A percentile compares a stretch with the other conserved stretches of the same genome.
Conservation (phyloP, 1,140 invertebrate species). For the Zophobas morio region DNA sequence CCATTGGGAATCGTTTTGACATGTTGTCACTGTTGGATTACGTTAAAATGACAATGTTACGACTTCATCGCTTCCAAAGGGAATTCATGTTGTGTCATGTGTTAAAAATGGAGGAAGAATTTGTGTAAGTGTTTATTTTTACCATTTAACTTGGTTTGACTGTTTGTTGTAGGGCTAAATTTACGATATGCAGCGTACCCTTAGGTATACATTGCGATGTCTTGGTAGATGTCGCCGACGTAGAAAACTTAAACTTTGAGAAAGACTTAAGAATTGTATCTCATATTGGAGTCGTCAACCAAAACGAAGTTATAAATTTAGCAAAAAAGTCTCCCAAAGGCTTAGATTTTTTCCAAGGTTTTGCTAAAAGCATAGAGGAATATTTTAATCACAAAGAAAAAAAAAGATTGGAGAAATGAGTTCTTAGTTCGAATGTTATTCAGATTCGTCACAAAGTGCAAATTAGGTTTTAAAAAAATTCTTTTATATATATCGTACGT, state of each 20-base stretch:
- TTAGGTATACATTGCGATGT: background rate
- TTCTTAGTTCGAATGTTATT: no score
- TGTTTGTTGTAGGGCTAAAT: background rate
- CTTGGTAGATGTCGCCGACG: background rate
- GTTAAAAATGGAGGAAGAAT: background rate
- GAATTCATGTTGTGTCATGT: background rate
- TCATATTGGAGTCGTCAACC: background rate
- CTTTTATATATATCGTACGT: no score
- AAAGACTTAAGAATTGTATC: background rate
- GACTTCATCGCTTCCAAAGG: background rate
- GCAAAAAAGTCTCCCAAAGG: slow-evolving; percentile 11
- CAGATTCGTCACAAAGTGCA: no score
- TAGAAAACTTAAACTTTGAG: slow-evolving; percentile 2
- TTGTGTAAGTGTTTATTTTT: slow-evolving; percentile 5
- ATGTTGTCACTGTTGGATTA: slow-evolving; percentile 11
- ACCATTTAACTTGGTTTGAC: background rate
- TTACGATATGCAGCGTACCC: background rate
- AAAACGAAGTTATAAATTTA: background rate
- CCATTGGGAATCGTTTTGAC: background rate
- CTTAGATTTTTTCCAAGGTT: slow-evolving; percentile 5
- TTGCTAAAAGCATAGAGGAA: background rate
- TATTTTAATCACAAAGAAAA: background rate
- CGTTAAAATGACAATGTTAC: slow-evolving; percentile 13
- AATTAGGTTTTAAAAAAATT: no score
- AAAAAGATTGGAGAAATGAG: no score